These are phyloP conservation scores for Drosophila elegans DNA, from an alignment of 1,140 invertebrate species.

Conservation along the genomic window DNA sequence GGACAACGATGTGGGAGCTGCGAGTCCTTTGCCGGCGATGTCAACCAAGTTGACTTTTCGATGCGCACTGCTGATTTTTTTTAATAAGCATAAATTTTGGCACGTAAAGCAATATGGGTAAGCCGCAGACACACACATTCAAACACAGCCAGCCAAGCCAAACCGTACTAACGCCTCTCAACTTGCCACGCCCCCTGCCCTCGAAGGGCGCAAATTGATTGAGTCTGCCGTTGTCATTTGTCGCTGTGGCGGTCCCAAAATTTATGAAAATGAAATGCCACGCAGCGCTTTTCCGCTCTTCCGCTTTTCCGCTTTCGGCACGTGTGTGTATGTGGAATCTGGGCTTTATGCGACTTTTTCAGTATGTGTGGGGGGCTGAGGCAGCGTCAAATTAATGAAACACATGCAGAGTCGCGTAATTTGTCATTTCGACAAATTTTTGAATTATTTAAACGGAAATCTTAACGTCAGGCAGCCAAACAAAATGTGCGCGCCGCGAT, in stretches of 20 bases:
- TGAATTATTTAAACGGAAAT: constrained; percentile 79
- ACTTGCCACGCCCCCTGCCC: constrained; percentile 7
- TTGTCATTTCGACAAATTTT: constrained; percentile 80
- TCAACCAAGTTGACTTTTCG: constrained; percentile 66
- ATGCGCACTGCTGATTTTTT: constrained; percentile 73
- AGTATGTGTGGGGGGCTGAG: constrained; percentile 16
- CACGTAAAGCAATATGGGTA: constrained; percentile 61
- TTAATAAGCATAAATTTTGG: constrained; percentile 77
- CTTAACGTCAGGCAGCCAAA: constrained; percentile 60
- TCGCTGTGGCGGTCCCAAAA: constrained; percentile 67
- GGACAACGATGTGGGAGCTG: constrained; percentile 50
- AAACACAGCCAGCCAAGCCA: constrained; percentile 2
- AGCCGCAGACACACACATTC: constrained; percentile 48
- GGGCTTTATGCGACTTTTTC: constrained; percentile 15
- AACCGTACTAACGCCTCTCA: constrained; percentile 29
- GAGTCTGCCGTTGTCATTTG: constrained; percentile 78
- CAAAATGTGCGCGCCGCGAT: constrained; percentile 48
- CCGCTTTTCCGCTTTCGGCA: constrained; percentile 53
- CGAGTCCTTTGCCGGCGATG: constrained; percentile 41
- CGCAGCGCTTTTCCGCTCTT: constrained; percentile 67
- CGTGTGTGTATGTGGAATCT: constrained; percentile 55
- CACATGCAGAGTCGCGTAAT: constrained; percentile 74
- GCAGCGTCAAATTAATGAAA: constrained; percentile 73
- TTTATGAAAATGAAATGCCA: constrained; percentile 77
- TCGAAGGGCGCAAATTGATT: constrained; percentile 70